These are phyloP conservation scores for Prochilodus magdalenae DNA, from an alignment of 2,113 vertebrate genomes.

Conservation along the genomic window DNA sequence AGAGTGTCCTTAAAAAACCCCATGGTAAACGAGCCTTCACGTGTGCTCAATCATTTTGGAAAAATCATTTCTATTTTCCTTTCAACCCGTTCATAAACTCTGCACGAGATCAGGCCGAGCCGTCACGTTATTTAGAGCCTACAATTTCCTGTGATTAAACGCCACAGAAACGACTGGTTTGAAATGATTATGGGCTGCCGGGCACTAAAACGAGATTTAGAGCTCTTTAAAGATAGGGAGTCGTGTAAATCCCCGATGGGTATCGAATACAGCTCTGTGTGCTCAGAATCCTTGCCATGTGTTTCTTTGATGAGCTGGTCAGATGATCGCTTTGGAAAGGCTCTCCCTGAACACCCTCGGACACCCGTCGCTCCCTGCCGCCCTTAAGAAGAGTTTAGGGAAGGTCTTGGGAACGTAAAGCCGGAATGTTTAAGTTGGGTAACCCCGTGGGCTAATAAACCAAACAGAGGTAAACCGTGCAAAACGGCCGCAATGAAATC, in stretches of 20 bases:
- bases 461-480: slow-evolving; percentile 98
- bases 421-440: slow-evolving; percentile 94
- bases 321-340: slow-evolving; percentile 77
- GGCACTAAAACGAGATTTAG: no score
- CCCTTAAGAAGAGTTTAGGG: slow-evolving; percentile 82
- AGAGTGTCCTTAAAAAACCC: no score
- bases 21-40: no score
- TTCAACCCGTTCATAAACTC: no score
- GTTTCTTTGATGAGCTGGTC: slow-evolving; percentile 34
- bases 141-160: no score
- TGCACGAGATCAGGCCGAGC: no score
- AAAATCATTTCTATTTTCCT: no score
- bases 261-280: neutral
- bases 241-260: neutral
- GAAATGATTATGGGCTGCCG: no score
- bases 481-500: slow-evolving; percentile 98
- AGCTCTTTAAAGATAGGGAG: neutral
- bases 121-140: no score
- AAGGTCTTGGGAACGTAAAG: slow-evolving; percentile 89
- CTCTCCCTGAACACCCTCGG: slow-evolving; percentile 80
- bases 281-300: neutral
- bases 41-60: no score
- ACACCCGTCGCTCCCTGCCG: slow-evolving; percentile 85
- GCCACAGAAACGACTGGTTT: no score
- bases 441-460: slow-evolving; percentile 99